A percentile compares a stretch with the other conserved stretches of the same genome.
phyloP scores from a whole-genome alignment of 2,888 invertebrate species.

The Beris chalybata region DNA sequence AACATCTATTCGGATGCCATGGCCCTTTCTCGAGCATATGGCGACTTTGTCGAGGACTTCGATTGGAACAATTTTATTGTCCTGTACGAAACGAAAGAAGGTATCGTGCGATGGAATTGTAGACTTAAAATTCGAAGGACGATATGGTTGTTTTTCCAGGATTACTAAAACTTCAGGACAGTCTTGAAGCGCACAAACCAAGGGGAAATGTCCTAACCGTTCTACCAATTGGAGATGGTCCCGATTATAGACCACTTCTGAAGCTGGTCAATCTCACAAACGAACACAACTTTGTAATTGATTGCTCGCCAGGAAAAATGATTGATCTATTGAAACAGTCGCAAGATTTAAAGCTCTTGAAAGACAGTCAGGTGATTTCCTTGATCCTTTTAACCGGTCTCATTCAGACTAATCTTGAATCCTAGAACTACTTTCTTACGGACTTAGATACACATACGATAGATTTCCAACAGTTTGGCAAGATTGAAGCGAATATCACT shows the following conservation, averaged over 20 bases:
- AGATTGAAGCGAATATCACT: constrained; percentile 70
- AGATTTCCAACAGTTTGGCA: constrained; percentile 62
- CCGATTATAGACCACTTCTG: constrained; percentile 66
- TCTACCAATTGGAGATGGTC: constrained; percentile 61
- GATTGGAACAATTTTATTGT: constrained; percentile 81
- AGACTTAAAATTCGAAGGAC: too few species aligned
- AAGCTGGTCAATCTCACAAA: constrained; percentile 74
- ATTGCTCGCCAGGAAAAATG: constrained; percentile 72
- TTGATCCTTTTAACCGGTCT: constrained; percentile 40
- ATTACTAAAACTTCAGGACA: constrained; percentile 21
- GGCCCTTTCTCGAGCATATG: constrained; percentile 69
- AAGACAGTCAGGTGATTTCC: constrained; percentile 47
- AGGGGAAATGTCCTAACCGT: constrained; percentile 69
- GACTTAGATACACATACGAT: constrained; percentile 66
- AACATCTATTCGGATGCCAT: constrained; percentile 73
- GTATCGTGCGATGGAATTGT: constrained; percentile 49
- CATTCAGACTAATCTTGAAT: neutral
- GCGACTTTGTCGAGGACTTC: constrained; percentile 71
- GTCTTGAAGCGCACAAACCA: constrained; percentile 60
- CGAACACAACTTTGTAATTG: constrained; percentile 74
- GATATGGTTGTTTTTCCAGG: constrained; percentile 45
- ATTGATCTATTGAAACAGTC: constrained; percentile 71
- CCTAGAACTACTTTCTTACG: constrained; percentile 56
- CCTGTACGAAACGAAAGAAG: constrained; percentile 81
- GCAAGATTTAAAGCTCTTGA: constrained; percentile 47